These are phyloP conservation scores for Fundulus diaphanus DNA, from an alignment of 2,797 vertebrate species.

Conservation along the genomic window DNA sequence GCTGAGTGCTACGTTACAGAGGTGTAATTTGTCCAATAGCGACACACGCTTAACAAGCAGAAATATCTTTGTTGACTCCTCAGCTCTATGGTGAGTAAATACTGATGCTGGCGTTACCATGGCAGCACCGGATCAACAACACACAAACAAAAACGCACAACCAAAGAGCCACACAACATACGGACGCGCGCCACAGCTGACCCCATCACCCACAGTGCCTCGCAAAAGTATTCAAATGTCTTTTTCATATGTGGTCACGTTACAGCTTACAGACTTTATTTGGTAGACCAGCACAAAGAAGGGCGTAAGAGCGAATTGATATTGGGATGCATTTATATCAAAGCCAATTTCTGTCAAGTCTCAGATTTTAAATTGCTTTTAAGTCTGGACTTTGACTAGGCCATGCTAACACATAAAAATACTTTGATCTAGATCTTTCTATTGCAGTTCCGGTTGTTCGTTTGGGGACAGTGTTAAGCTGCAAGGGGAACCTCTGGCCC, in stretches of 20 bases:
- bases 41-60: slow-evolving; percentile 74
- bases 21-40: slow-evolving; percentile 76
- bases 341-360: neutral
- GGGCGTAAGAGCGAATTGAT: no score
- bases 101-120: slow-evolving; percentile 83
- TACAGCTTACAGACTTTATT: no score
- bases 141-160: slow-evolving; percentile 53
- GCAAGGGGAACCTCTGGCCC: neutral
- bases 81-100: slow-evolving; percentile 75
- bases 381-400: neutral
- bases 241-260: no score
- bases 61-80: slow-evolving; percentile 44
- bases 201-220: slow-evolving; percentile 4
- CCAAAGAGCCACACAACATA: slow-evolving; percentile 32
- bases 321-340: neutral
- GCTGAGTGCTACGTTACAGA: slow-evolving; percentile 29
- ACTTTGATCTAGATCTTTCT: neutral
- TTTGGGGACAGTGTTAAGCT: neutral
- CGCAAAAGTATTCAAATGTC: neutral
- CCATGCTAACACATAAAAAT: neutral
- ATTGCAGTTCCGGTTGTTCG: neutral
- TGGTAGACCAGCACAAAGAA: no score
- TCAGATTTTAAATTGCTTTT: neutral
- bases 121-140: slow-evolving; percentile 79
- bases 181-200: slow-evolving; percentile 42